Evolutionary conservation across 2,113 vertebrate genomes (phyloP).

Genomic region (Ginglymostoma cirratum): DNA sequence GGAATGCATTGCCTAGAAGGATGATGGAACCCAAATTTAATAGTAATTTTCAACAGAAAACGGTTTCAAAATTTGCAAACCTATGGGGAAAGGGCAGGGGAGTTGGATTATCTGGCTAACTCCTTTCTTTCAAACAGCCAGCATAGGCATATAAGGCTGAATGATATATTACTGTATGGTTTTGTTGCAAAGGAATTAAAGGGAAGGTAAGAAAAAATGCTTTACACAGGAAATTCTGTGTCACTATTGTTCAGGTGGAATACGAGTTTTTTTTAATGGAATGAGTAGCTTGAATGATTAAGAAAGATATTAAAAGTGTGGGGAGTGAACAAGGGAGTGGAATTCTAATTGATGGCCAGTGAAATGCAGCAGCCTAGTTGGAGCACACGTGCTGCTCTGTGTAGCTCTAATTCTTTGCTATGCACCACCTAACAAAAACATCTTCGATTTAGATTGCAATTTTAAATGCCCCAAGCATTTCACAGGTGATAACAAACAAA

Average conservation of each 20-base stretch:
- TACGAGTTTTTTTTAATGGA: neutral
- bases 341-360: too few species aligned
- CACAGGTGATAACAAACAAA: too few species aligned
- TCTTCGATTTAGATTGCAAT: too few species aligned
- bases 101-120: neutral
- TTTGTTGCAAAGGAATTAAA: neutral
- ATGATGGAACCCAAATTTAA: neutral
- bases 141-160: neutral
- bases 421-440: neutral
- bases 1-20: neutral
- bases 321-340: too few species aligned
- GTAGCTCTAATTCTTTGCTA: neutral
- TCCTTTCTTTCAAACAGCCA: neutral
- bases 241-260: neutral
- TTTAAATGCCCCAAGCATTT: too few species aligned
- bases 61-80: neutral
- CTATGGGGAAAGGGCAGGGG: too few species aligned
- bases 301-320: too few species aligned
- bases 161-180: neutral
- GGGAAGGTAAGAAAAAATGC: neutral
- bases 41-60: neutral
- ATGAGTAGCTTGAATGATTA: neutral
- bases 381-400: neutral
- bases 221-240: neutral
- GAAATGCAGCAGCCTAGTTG: neutral